Conservation (phyloP, 2,888 invertebrate genomes). For the Melangyna quadrimaculata region DNA sequence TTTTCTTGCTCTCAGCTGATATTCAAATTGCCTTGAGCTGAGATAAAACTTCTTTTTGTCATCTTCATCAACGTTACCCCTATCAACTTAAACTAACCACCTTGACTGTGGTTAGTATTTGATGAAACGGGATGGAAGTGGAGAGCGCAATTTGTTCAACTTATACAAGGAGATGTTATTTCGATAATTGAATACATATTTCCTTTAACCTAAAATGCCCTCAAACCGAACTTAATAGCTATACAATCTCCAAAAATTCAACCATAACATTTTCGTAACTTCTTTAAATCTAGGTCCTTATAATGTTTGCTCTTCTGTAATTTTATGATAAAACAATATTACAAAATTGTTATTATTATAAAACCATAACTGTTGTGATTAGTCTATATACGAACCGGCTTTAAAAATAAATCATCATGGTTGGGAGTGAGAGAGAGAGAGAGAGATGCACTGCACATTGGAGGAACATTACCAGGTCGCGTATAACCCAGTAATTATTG, state of each 20-base stretch:
- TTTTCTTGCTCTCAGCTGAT: too few species aligned
- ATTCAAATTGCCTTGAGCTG: too few species aligned
- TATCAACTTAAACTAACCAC: too few species aligned
- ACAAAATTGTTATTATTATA: slow-evolving; percentile 42
- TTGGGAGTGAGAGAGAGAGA: not conserved
- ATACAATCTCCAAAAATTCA: not conserved
- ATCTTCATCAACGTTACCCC: too few species aligned
- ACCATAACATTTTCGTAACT: not conserved
- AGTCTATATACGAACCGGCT: slow-evolving; percentile 7
- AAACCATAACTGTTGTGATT: slow-evolving; percentile 39
- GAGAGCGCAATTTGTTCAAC: too few species aligned
- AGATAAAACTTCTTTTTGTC: too few species aligned
- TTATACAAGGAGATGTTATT: too few species aligned
- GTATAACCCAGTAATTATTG: slow-evolving; percentile 61
- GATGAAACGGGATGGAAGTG: too few species aligned
- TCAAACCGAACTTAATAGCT: too few species aligned
- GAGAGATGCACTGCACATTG: not conserved
- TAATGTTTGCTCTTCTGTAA: not conserved
- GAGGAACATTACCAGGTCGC: slow-evolving; percentile 15
- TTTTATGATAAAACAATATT: slow-evolving; percentile 11
- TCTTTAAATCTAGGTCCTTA: not conserved
- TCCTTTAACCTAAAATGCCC: not conserved
- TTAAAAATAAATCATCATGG: not conserved
- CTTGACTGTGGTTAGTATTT: too few species aligned
- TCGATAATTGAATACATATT: not conserved